These are phyloP conservation scores for Prenolepis imparis DNA, from an alignment of 2,888 invertebrate genomes.

Conservation along the genomic window DNA sequence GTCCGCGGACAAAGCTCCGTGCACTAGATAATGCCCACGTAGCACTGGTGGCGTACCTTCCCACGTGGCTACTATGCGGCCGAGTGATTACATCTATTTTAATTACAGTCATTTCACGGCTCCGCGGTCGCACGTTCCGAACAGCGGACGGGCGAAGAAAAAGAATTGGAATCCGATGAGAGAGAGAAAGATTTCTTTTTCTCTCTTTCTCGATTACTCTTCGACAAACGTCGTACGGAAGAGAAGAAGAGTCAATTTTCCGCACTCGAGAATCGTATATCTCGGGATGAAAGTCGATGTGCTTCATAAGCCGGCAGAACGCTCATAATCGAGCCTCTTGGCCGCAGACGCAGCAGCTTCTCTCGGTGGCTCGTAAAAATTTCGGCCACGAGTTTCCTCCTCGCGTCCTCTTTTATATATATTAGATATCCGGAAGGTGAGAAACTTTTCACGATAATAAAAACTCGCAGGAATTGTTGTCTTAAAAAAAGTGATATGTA, in stretches of 20 bases:
- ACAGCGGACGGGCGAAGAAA: slow-evolving; percentile 10
- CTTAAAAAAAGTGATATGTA: neutral
- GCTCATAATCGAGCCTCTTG: slow-evolving; percentile 44
- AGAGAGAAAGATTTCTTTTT: too few relatives aligned
- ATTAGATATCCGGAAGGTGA: neutral
- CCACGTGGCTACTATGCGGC: slow-evolving; percentile 12
- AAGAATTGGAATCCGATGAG: slow-evolving; percentile 37
- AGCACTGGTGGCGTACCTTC: slow-evolving; percentile 14
- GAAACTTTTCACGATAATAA: slow-evolving; percentile 1
- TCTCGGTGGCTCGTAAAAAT: slow-evolving; percentile 20
- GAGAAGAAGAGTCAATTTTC: slow-evolving; percentile 48
- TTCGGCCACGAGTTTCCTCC: neutral
- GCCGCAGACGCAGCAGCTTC: neutral
- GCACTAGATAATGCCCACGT: slow-evolving; percentile 29
- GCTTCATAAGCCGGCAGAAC: slow-evolving; percentile 35
- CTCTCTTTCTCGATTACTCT: slow-evolving; percentile 45
- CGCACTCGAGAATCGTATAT: slow-evolving; percentile 36
- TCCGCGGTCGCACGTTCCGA: slow-evolving; percentile 33
- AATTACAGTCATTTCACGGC: slow-evolving; percentile 72
- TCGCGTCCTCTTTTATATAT: neutral
- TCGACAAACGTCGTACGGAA: slow-evolving; percentile 14
- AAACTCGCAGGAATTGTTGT: slow-evolving; percentile 2
- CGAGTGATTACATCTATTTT: slow-evolving; percentile 74
- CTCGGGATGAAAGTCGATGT: slow-evolving; percentile 29
- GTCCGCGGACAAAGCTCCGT: slow-evolving; percentile 28